Evolutionary conservation across 2,113 vertebrate genomes (phyloP).

Genomic region (Lamprologus sp.): DNA sequence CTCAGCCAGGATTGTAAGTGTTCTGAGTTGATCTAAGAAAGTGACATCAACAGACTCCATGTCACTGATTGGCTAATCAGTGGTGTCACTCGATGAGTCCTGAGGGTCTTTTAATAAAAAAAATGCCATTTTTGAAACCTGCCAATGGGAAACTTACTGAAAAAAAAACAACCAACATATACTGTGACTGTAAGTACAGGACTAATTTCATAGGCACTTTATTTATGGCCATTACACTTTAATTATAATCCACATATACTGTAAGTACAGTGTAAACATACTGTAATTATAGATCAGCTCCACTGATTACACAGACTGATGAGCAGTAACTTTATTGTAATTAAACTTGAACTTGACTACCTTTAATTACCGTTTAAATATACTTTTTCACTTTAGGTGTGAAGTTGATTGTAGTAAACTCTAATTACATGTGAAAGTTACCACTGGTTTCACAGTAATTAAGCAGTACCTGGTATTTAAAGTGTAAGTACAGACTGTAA

Average conservation of each 20-base stretch:
- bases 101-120: neutral
- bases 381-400: neutral
- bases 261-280: neutral
- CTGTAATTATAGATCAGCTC: neutral
- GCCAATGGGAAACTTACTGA: neutral
- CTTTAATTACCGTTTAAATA: neutral
- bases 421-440: neutral
- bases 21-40: neutral
- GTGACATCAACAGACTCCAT: neutral
- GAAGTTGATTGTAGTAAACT: neutral
- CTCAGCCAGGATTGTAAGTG: neutral
- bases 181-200: neutral
- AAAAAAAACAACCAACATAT: neutral
- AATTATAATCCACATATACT: neutral
- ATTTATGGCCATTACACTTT: neutral
- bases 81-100: neutral
- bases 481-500: neutral
- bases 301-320: neutral
- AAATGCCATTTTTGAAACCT: neutral
- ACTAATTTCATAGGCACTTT: neutral
- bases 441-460: neutral
- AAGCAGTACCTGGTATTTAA: neutral
- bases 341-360: neutral
- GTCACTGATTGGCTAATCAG: neutral
- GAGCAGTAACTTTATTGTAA: neutral